Percentiles rank a stretch among this genome's conserved stretches.
phyloP scores from a whole-genome alignment of 2,797 vertebrate genomes.

The Chrysocyon brachyurus region DNA sequence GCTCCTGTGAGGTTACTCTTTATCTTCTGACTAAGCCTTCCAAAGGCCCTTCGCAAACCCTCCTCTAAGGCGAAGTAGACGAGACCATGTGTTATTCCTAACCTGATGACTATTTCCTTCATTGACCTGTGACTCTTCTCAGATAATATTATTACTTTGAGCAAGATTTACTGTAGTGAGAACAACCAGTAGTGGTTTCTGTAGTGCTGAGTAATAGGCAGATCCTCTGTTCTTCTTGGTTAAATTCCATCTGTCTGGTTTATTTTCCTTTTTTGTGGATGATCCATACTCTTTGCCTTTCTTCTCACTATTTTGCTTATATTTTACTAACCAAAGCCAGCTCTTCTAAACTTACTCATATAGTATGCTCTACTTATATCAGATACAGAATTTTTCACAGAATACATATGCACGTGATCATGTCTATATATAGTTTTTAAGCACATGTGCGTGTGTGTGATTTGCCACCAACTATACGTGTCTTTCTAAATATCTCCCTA shows the following conservation, averaged over 20 bases:
- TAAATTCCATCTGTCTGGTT: not conserved
- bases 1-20: not conserved
- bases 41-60: not conserved
- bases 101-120: not conserved
- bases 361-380: not conserved
- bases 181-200: not conserved
- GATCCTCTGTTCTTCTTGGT: not conserved
- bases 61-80: not conserved
- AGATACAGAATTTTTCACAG: not conserved
- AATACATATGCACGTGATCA: not conserved
- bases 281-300: not conserved
- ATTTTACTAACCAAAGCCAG: not conserved
- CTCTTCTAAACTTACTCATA: not conserved
- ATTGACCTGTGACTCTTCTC: not conserved
- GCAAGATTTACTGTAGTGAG: not conserved
- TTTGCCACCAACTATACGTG: not conserved
- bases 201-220: not conserved
- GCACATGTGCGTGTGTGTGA: not conserved
- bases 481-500: not conserved
- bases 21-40: not conserved
- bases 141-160: not conserved
- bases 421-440: not conserved
- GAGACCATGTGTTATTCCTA: not conserved
- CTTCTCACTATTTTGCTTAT: not conserved
- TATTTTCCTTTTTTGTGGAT: not conserved